Percentiles rank a stretch among this genome's conserved stretches.
Conservation (phyloP, 2,888 invertebrate genomes). For the Allacma fusca region DNA sequence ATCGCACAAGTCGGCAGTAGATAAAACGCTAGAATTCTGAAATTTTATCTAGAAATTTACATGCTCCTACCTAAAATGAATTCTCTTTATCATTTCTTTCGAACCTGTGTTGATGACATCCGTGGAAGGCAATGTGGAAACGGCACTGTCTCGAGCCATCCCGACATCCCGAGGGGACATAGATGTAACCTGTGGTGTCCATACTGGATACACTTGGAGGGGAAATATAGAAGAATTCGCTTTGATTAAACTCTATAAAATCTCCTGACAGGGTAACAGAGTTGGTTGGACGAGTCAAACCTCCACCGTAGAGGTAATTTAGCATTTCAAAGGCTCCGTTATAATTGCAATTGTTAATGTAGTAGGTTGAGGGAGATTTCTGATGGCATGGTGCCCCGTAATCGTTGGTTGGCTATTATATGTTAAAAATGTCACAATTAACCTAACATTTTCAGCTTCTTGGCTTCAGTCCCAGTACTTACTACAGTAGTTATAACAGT, state of each 20-base stretch:
- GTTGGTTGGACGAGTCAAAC: constrained; percentile 53
- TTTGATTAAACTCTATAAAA: constrained; percentile 57
- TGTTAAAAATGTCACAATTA: not conserved
- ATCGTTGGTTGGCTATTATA: constrained; percentile 61
- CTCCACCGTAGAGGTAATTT: constrained; percentile 62
- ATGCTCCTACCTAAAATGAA: too few species aligned
- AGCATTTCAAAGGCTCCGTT: constrained; percentile 62
- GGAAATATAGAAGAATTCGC: constrained; percentile 52
- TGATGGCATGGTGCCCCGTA: constrained; percentile 61
- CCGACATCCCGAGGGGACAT: constrained; percentile 58
- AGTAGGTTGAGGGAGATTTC: constrained; percentile 48
- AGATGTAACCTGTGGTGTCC: constrained; percentile 56
- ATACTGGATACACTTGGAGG: constrained; percentile 53
- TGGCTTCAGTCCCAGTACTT: too few species aligned
- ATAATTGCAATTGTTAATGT: constrained; percentile 63
- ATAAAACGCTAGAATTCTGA: too few species aligned
- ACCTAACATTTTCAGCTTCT: constrained; percentile 1
- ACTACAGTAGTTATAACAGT: not conserved
- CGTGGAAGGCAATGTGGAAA: constrained; percentile 59
- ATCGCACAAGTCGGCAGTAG: too few species aligned
- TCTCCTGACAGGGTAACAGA: constrained; percentile 47
- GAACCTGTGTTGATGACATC: constrained; percentile 58
- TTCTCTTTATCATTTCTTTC: too few species aligned
- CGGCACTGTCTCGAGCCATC: constrained; percentile 49
- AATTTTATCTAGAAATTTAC: too few species aligned